Base-by-base conservation (phyloP, 2,797 vertebrate genomes). In the Manis pentadactyla region DNA sequence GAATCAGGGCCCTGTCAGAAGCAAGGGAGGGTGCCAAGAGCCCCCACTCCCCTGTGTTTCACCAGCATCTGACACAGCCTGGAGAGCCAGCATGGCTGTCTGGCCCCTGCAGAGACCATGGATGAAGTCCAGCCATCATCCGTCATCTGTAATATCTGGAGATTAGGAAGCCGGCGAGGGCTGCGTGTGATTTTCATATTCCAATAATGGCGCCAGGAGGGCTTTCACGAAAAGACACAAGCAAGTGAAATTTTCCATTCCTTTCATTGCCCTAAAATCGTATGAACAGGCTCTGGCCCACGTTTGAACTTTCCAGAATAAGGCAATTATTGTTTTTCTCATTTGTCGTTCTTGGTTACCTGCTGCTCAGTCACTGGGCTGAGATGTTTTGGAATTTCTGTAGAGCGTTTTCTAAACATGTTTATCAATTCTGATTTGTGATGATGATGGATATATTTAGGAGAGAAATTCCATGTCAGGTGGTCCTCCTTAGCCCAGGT, bases 281-380 rank as follows among this genome's bases (percentile, higher is more conserved):
- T 74, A 86, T 0, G 9, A 64, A 86, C 14, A n/a, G 64, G 64
- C 83, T 68, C 77, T 96, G 95, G 83, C 73, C 93, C 51, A 63
- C 42, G 0, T 63, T 64, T 90, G 91, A 93, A 96, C 87, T 95
- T 91, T 68, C 93, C 87, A 73, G 93, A 91, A 92, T 27, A 75
- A 93, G 78, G 73, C 11, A 6, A 85, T 85, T 51, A 74, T 75
- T 93, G 66, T 79, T 95, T 91, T 64, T 46, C 75, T 37, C 63
- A 34, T 81, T 93, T 93, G 90, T 83, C 82, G 93, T 93, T 88
- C 90, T 84, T 95, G 83, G 93, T 93, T 79, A 69, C 93, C 87
- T 93, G 78, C 87, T 81, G 87, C 55, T 86, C 19, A 1, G 66
- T 71, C 37, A 9, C 91, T 15, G 79, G 59, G 57, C 77, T 59